Evolutionary conservation across 2,113 vertebrate genomes (phyloP), one percentile per base, ranked within the genome.

Genomic region (Sturnira hondurensis): DNA sequence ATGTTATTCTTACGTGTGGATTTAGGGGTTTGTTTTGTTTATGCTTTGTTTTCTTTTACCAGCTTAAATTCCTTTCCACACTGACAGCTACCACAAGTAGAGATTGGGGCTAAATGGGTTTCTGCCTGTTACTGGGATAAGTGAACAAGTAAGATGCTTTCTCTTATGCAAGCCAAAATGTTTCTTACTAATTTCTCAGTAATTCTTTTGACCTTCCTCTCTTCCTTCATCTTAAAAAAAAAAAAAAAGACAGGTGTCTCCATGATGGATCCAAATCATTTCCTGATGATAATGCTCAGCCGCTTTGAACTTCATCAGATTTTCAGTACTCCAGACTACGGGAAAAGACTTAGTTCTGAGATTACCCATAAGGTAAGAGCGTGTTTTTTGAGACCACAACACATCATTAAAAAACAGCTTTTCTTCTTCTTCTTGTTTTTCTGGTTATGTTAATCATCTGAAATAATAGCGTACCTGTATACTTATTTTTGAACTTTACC

Each of bases 261-360:
- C 88, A 99, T 99, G 99, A 99, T 99, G 99, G 99, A 99, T 98
- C 99, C 99, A 91, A 99, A 99, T 96, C 99, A 99, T 97, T 99
- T 99, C 98, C 98, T 99, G 97, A 99, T 99, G 99, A 99, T 99
- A 68, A 98, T 99, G 95, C 98, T 99, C 65, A 99, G 99, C 97
- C 99, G 99, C 68, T 99, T 99, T 96, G 99, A 99, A 96, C 99
- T 99, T 41, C 99, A 99, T 95, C 99, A 99, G 97, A 99, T 99
- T 95, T 99, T 99, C 98, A 99, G 99, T 98, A 99, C 99, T 5
- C 98, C 98, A 33, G 99, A 99, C 97, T 99, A 99, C 52, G 99
- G 99, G 70, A 99, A 99, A 97, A 98, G 99, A 97, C 99, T 99
- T 97, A 98, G 98, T 93, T 97, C 99, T 61, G 99, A 99, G 98